A percentile compares a stretch with the other conserved stretches of the same genome.
These are phyloP conservation scores for Drosophila gaucha DNA, from an alignment of 2,888 invertebrate genomes.

Conservation along the genomic window DNA sequence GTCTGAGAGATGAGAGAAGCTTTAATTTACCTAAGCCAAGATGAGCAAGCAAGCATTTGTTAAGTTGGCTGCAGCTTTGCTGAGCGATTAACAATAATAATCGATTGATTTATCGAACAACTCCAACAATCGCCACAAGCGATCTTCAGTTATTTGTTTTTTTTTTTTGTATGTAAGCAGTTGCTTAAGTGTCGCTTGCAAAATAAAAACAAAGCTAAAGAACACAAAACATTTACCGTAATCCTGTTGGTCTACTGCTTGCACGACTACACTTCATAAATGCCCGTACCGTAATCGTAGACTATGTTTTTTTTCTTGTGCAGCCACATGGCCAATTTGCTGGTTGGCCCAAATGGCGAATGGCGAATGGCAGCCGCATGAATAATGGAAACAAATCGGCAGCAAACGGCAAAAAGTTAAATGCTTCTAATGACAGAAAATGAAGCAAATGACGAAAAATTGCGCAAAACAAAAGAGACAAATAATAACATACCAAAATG, in stretches of 20 bases:
- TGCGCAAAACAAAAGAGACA: constrained; percentile 78
- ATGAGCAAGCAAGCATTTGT: background rate
- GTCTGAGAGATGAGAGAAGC: background rate
- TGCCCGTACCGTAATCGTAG: constrained; percentile 12
- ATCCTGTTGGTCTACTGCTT: constrained; percentile 6
- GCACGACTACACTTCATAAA: constrained; percentile 11
- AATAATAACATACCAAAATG: constrained; percentile 73
- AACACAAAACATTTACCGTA: constrained; percentile 11
- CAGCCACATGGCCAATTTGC: constrained; percentile 39
- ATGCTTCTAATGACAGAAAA: constrained; percentile 80
- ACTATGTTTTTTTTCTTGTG: constrained; percentile 6
- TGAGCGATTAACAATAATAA: background rate
- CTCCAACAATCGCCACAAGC: background rate
- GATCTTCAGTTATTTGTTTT: background rate
- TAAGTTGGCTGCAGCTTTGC: background rate
- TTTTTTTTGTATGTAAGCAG: background rate
- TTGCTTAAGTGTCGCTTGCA: background rate
- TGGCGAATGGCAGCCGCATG: constrained; percentile 42
- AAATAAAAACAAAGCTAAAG: background rate
- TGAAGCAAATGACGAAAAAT: constrained; percentile 79
- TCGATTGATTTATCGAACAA: background rate
- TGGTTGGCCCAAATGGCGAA: constrained; percentile 35
- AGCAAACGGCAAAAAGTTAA: constrained; percentile 69
- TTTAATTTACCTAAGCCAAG: background rate
- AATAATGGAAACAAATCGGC: constrained; percentile 76